These are phyloP conservation scores for Murina feae DNA, from an alignment of 2,113 vertebrate genomes.

Conservation along the genomic window DNA sequence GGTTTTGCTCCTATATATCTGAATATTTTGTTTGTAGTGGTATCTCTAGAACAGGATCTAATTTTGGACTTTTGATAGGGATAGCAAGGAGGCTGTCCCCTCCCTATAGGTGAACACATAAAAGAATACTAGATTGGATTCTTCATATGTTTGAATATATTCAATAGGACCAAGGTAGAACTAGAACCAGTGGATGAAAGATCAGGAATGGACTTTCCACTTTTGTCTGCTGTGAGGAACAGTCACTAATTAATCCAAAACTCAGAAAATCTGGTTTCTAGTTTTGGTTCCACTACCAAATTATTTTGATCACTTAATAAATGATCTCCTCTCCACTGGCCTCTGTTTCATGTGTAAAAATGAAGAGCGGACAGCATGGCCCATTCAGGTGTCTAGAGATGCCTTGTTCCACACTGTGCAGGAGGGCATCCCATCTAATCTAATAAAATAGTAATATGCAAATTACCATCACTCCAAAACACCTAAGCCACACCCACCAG, in stretches of 20 bases:
- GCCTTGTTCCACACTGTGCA: background rate
- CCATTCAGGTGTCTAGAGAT: background rate
- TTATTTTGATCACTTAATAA: background rate
- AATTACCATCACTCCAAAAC: too few species aligned
- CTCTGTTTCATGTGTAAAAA: background rate
- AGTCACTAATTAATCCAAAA: background rate
- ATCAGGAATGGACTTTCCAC: background rate
- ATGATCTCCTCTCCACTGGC: background rate
- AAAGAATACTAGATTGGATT: background rate
- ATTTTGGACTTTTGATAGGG: background rate
- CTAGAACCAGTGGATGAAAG: background rate
- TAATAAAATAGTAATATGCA: too few species aligned
- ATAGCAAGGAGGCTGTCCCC: background rate
- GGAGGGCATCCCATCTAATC: background rate
- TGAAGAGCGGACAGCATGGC: background rate
- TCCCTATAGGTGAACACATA: background rate
- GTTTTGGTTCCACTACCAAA: background rate
- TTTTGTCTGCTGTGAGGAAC: background rate
- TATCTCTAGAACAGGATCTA: conserved; percentile 6
- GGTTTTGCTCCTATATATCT: conserved; percentile 30
- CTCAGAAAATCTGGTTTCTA: background rate
- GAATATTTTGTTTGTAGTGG: conserved; percentile 33
- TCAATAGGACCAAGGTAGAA: background rate
- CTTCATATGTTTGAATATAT: conserved; percentile 18
- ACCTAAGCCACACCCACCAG: too few species aligned